Evolutionary conservation across 2,113 vertebrate species (phyloP).

Genomic region (Scomber scombrus): DNA sequence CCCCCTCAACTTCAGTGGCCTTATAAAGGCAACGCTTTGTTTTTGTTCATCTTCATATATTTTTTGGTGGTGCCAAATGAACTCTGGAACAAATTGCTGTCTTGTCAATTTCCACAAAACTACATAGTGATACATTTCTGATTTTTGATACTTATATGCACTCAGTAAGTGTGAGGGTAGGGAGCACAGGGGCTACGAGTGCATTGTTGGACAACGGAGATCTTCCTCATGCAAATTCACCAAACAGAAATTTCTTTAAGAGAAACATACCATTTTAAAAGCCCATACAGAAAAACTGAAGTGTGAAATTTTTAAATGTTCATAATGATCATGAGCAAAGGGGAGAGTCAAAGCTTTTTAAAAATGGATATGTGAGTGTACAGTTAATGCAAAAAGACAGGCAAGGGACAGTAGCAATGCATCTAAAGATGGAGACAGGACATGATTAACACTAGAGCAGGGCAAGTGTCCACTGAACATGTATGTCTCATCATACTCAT

Average conservation of each 20-base stretch:
- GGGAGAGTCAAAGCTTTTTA: constrained; percentile 11
- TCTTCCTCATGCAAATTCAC: constrained; percentile 57
- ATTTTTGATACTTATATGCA: constrained; percentile 19
- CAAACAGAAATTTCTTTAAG: constrained; percentile 12
- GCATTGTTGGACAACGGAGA: constrained; percentile 56
- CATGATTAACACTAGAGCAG: constrained; percentile 13
- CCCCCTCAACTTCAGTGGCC: constrained; percentile 25
- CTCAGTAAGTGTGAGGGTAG: neutral
- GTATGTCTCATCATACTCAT: constrained; percentile 44
- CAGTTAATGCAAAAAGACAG: constrained; percentile 23
- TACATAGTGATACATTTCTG: constrained; percentile 2
- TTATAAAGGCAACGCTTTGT: constrained; percentile 27
- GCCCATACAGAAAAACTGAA: neutral
- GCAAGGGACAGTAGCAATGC: constrained; percentile 44
- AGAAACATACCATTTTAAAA: neutral
- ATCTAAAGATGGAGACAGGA: constrained; percentile 32
- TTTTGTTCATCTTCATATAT: too few relatives aligned
- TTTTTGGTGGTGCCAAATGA: constrained; percentile 24
- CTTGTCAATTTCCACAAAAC: neutral
- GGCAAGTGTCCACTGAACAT: constrained; percentile 31
- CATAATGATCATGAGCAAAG: neutral
- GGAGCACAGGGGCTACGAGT: constrained; percentile 9
- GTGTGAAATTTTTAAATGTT: neutral
- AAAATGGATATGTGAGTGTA: constrained; percentile 15
- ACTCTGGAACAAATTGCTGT: neutral